Evolutionary conservation across 2,113 vertebrate genomes (phyloP).

Genomic region (Toxotes jaculatrix): DNA sequence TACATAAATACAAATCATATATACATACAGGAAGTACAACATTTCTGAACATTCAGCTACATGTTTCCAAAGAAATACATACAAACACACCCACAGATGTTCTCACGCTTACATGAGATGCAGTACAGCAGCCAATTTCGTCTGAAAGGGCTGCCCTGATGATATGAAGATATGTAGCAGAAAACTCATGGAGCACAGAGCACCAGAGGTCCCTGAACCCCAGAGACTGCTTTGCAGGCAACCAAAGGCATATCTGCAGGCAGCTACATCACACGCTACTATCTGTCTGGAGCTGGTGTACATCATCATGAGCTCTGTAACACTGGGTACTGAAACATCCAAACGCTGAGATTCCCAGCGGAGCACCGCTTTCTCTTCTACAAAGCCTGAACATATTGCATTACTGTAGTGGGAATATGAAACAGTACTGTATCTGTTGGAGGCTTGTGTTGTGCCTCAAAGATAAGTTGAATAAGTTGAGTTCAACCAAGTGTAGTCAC

Average conservation of each 20-base stretch:
- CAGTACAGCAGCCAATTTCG: slow-evolving; percentile 37
- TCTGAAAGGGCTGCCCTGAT: slow-evolving; percentile 49
- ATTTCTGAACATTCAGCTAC: neutral
- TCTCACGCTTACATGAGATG: slow-evolving; percentile 24
- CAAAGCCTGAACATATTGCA: slow-evolving; percentile 74
- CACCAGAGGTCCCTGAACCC: slow-evolving; percentile 77
- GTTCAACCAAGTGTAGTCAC: slow-evolving; percentile 36
- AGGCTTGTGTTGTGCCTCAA: slow-evolving; percentile 62
- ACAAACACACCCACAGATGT: slow-evolving; percentile 17
- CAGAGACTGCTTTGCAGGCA: slow-evolving; percentile 72
- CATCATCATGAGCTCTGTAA: slow-evolving; percentile 76
- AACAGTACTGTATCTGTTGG: slow-evolving; percentile 60
- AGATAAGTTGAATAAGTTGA: slow-evolving; percentile 62
- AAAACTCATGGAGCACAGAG: slow-evolving; percentile 52
- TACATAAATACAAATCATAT: neutral
- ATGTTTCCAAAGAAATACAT: slow-evolving; percentile 11
- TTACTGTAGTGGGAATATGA: slow-evolving; percentile 70
- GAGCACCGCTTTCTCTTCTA: slow-evolving; percentile 70
- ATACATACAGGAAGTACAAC: neutral
- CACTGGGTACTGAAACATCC: slow-evolving; percentile 73
- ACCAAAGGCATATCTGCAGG: slow-evolving; percentile 80
- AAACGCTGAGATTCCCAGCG: slow-evolving; percentile 68
- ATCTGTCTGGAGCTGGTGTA: slow-evolving; percentile 69
- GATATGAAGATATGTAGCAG: slow-evolving; percentile 64
- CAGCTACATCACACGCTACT: slow-evolving; percentile 70